Base-by-base conservation (phyloP, 2,888 invertebrate species). In the Heliconius erato region DNA sequence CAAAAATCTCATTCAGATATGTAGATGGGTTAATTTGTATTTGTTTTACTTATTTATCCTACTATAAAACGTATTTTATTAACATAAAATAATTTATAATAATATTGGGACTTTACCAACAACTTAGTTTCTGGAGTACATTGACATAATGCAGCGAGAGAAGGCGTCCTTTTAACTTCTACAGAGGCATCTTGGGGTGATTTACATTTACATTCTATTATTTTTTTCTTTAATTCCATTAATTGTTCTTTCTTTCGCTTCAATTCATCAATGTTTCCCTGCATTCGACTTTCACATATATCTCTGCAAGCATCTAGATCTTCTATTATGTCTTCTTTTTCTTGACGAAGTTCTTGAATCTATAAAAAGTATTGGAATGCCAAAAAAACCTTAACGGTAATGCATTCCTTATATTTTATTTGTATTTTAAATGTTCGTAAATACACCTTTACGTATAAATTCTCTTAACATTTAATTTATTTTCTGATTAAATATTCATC, bases 111-210 rank as follows among this genome's bases (percentile, higher is more conserved):
- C 26, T 72, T 72, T 89, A 94, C 95, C 89, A 89, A 74, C 32
- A 90, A 63, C 77, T 89, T 90, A 79, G 94, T 92, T 78, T 92
- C 93, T 3, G 93, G 91, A 0, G 87, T 79, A 83, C 96, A 96
- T n/a, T 82, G 83, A 85, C 96, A 96, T 67, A 94, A 80, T 0
- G 92, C 95, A 4, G 92, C 95, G 0, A 95, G 86, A 0, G 96
- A 96, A 0, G 95, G 91, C 0, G 96, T 95, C 1, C 96, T 91
- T 86, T 92, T 94, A 23, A 88, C 95, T 85, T 94, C 91, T 23
- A 95, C 91, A 0, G 87, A 78, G 0, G 67, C 89, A 54, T 95
- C 93, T 0, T 91, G 87, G 0, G 96, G 96, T 65, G 91, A 19
- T 84, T 93, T 92, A 85, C 96, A 96, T n/a, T 87, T 88, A 81